Conservation (phyloP, 2,888 invertebrate species). For the Pseudococcus jackbeardsleyi region DNA sequence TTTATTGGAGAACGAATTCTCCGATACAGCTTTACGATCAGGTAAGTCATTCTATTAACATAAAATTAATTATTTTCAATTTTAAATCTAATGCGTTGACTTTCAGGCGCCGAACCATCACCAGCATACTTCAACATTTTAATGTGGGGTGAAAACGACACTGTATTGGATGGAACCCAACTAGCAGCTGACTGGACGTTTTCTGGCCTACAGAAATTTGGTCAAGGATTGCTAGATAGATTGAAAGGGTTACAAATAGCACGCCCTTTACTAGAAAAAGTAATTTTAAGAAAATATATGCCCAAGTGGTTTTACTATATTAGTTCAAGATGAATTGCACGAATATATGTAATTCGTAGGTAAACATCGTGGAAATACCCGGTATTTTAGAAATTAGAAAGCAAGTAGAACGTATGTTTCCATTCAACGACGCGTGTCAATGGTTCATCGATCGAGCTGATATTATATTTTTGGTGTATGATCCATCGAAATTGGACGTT, state of each 20-base stretch:
- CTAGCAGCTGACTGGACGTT: slow-evolving; percentile 96
- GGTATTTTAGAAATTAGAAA: slow-evolving; percentile 94
- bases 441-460: slow-evolving; percentile 98
- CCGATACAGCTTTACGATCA: slow-evolving; percentile 85
- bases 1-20: slow-evolving; percentile 88
- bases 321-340: neutral
- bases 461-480: slow-evolving; percentile 94
- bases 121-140: slow-evolving; percentile 93
- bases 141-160: slow-evolving; percentile 88
- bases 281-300: slow-evolving; percentile 70
- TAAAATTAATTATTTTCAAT: neutral
- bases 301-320: neutral
- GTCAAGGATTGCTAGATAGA: slow-evolving; percentile 91
- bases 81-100: slow-evolving; percentile 41
- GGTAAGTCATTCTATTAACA: slow-evolving; percentile 73
- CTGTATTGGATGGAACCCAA: slow-evolving; percentile 91
- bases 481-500: slow-evolving; percentile 94
- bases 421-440: slow-evolving; percentile 95
- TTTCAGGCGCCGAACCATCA: slow-evolving; percentile 90
- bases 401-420: slow-evolving; percentile 92
- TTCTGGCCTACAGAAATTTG: slow-evolving; percentile 93
- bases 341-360: slow-evolving; percentile 72
- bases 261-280: slow-evolving; percentile 89
- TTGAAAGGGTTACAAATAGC: slow-evolving; percentile 85
- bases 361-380: slow-evolving; percentile 95